Base-by-base conservation (phyloP, 2,888 invertebrate species). In the Pocota personata region DNA sequence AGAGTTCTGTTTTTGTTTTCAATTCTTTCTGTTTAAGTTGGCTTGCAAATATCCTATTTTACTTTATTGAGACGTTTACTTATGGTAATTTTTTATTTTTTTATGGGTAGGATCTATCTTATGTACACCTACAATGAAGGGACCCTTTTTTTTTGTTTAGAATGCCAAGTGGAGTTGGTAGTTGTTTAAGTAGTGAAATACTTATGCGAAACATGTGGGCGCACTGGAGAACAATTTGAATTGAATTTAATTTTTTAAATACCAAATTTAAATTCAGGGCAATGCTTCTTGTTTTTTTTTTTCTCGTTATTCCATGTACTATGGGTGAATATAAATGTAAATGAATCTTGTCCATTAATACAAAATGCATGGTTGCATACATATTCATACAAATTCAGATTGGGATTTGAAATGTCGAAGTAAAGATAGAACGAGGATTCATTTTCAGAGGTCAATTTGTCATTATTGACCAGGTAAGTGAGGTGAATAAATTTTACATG, bases 61-160 rank as follows among this genome's bases (percentile, higher is more conserved):
- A 50, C 52, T 84, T 66, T 60, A 72, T 55, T 66, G 66, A 71
- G 80, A 76, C 66, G 71, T 76, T 66, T 71, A 76, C 84, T 64
- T 71, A 80, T 79, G 79, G 64, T 69, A 79, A 79, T 50, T 75
- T 60, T 46, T 64, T 66, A 48, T 32, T 35, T 73, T 57, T 37
- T 19, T 50, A 14, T 52, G 8, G 40, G 66, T 67, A 12, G 40
- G 40, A 57, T 58, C 27, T 43, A 40, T 55, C 52, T 62, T 64
- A 35, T 66, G 40, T 40, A 58, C 43, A 40, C n/a, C 12, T 32
- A 10, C 10, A 14, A 1, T 19, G n/a, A 50, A 24, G 19, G 52
- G 32, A 32, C 37, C 16, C 48, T 35, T 58, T 30, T 46, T 64
- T 40, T 37, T 72, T 55, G 8, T 7, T 21, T 14, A 71, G 40